Evolutionary conservation across 2,888 invertebrate species (phyloP).

Genomic region (Creontiades dilutus): DNA sequence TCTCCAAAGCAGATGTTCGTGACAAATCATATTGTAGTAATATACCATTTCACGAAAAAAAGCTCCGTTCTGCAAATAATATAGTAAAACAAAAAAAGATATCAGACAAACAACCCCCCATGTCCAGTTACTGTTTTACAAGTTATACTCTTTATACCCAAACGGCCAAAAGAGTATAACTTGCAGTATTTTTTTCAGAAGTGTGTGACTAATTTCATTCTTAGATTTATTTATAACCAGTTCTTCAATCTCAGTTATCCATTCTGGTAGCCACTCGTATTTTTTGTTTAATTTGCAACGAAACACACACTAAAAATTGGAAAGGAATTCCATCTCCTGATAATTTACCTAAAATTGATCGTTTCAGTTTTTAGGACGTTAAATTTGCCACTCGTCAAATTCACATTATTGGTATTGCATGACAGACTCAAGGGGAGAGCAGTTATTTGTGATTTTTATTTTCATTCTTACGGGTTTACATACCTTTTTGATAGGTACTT

Average conservation of each 20-base stretch:
- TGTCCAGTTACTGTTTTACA: neutral
- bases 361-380: neutral
- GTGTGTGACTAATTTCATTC: conserved; percentile 38
- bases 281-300: neutral
- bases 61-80: conserved; percentile 55
- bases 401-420: neutral
- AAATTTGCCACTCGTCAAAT: neutral
- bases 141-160: conserved; percentile 41
- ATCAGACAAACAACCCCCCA: neutral
- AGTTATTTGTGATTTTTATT: neutral
- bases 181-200: conserved; percentile 52
- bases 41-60: conserved; percentile 71
- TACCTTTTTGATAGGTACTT: neutral
- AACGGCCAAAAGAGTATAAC: conserved; percentile 39
- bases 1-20: conserved; percentile 99
- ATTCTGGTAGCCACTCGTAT: conserved; percentile 28
- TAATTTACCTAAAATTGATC: neutral
- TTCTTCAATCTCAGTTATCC: neutral
- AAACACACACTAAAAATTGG: conserved; percentile 12
- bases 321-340: neutral
- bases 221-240: conserved; percentile 21
- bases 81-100: neutral
- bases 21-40: conserved; percentile 79
- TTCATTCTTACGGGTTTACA: neutral
- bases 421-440: conserved; percentile 3